These are phyloP conservation scores for Hydrophis major DNA, from an alignment of 2,797 vertebrate genomes.

Conservation along the genomic window DNA sequence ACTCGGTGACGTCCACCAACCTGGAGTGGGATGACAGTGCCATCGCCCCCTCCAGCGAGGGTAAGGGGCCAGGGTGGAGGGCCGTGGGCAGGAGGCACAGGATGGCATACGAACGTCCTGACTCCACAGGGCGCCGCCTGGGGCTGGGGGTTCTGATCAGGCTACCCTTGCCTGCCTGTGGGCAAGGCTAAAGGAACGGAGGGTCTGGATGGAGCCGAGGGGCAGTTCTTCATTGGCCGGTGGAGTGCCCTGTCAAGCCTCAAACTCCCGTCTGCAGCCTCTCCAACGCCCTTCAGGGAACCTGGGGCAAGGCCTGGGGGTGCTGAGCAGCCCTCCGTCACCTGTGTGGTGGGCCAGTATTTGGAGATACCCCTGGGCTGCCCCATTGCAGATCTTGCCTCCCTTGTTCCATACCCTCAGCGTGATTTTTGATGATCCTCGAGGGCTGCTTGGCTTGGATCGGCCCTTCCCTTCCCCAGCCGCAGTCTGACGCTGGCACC, in stretches of 20 bases:
- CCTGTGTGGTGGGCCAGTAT: background rate
- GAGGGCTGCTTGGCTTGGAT: background rate
- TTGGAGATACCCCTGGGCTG: background rate
- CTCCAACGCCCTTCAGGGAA: background rate
- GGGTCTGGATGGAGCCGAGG: background rate
- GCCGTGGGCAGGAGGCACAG: accelerated
- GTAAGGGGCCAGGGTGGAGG: conserved; percentile 62
- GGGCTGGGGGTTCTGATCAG: background rate
- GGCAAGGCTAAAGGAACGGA: background rate
- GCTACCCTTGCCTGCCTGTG: background rate
- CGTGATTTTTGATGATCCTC: background rate
- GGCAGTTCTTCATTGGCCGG: background rate
- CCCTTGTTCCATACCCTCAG: background rate
- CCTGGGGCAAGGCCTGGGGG: background rate
- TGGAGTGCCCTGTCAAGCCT: accelerated
- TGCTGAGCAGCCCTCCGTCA: background rate
- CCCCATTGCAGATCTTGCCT: background rate
- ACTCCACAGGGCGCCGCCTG: background rate
- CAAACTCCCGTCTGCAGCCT: background rate
- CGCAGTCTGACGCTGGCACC: background rate
- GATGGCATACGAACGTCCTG: background rate
- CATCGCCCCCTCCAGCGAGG: conserved; percentile 97
- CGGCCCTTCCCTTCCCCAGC: background rate
- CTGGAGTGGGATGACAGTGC: conserved; percentile 98
- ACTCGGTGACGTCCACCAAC: conserved; percentile 94